Evolutionary conservation across 2,888 invertebrate species (phyloP).

Genomic region (Tuberolachnus salignus): DNA sequence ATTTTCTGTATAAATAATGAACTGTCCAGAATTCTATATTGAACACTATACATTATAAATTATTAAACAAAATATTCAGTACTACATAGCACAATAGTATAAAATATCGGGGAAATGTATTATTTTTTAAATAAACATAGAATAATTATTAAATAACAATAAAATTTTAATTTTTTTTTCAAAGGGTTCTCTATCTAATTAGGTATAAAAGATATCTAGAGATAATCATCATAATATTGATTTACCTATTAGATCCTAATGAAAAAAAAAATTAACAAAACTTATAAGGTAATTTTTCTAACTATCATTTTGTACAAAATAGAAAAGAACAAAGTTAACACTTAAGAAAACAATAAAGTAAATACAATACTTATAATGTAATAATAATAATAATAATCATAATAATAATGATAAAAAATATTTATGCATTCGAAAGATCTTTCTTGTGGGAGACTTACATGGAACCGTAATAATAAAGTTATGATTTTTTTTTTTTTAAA

Average conservation of each 20-base stretch:
- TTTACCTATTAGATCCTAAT: constrained; percentile 50
- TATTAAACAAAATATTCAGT: constrained; percentile 53
- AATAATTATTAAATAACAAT: constrained; percentile 56
- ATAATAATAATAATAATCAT: constrained; percentile 40
- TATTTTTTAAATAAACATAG: constrained; percentile 54
- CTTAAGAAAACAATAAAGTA: constrained; percentile 54
- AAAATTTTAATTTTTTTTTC: constrained; percentile 48
- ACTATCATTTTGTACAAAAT: constrained; percentile 54
- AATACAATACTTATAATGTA: constrained; percentile 53
- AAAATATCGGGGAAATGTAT: constrained; percentile 40
- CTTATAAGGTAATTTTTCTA: constrained; percentile 43
- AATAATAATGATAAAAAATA: constrained; percentile 35
- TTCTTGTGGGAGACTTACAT: constrained; percentile 22
- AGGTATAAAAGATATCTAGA: constrained; percentile 50
- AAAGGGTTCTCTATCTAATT: constrained; percentile 45
- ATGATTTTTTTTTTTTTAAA: constrained; percentile 22
- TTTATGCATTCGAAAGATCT: constrained; percentile 45
- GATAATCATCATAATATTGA: constrained; percentile 32
- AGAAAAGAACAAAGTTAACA: constrained; percentile 57
- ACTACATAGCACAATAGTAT: constrained; percentile 55
- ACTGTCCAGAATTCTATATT: constrained; percentile 55
- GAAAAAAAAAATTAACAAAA: constrained; percentile 55
- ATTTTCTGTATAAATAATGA: constrained; percentile 54
- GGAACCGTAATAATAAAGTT: constrained; percentile 16
- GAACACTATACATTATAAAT: constrained; percentile 56